Percentiles rank a stretch among this genome's conserved stretches.
Conservation (phyloP, 2,113 vertebrate genomes). For the Esox niger region DNA sequence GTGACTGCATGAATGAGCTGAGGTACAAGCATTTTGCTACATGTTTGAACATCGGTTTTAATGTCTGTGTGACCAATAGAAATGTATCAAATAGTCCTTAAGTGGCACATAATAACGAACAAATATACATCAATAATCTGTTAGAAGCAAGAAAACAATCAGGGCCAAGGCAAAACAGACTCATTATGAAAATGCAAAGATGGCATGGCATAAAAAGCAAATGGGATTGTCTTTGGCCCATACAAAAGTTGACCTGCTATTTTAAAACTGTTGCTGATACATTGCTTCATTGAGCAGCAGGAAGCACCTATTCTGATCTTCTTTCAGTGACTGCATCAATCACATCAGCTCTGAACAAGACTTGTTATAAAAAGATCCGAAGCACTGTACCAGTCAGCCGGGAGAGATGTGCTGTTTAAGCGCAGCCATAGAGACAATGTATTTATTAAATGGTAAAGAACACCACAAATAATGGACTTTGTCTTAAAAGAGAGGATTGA, state of each 20-base stretch:
- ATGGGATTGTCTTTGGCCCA: slow-evolving; percentile 45
- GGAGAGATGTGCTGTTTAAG: too few species aligned
- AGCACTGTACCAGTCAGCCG: too few species aligned
- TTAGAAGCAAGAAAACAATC: slow-evolving; percentile 30
- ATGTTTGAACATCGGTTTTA: too few species aligned
- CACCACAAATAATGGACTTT: neutral
- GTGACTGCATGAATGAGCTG: too few species aligned
- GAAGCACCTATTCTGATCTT: too few species aligned
- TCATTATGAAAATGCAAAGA: slow-evolving; percentile 56
- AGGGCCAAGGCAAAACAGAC: slow-evolving; percentile 34
- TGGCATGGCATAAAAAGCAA: slow-evolving; percentile 30
- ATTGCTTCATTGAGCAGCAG: neutral
- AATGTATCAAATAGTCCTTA: slow-evolving; percentile 30
- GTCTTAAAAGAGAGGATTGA: slow-evolving; percentile 14
- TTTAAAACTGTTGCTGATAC: slow-evolving; percentile 10
- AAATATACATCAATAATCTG: slow-evolving; percentile 32
- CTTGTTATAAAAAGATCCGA: too few species aligned
- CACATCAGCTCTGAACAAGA: too few species aligned
- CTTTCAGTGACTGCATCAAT: too few species aligned
- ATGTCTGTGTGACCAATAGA: too few species aligned
- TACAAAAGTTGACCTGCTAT: slow-evolving; percentile 6
- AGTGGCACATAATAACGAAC: slow-evolving; percentile 26
- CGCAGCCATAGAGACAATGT: neutral
- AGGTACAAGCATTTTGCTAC: too few species aligned
- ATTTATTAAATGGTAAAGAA: neutral